Conservation (phyloP, 37 sponge, comb jelly and placozoan genomes). For the Theonella swinhoei region DNA sequence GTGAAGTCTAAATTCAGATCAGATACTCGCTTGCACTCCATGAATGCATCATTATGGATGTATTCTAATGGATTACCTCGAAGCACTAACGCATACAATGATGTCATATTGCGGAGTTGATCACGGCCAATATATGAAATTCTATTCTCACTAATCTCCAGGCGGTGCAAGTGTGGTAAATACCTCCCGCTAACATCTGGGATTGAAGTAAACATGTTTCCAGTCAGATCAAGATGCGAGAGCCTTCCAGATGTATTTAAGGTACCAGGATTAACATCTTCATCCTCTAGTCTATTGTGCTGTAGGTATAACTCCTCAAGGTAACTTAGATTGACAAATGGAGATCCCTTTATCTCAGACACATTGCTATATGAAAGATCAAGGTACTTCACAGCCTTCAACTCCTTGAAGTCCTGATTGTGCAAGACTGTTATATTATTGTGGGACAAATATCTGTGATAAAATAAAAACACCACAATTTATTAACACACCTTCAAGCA, state of each 20-base stretch:
- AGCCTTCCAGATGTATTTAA: constrained; percentile 5
- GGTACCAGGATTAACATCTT: neutral
- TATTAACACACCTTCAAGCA: neutral
- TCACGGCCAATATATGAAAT: neutral
- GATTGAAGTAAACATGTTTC: constrained; percentile 8
- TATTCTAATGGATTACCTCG: neutral
- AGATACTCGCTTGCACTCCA: neutral
- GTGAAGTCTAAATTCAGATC: constrained; percentile 21
- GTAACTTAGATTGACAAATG: neutral
- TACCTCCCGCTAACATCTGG: constrained; percentile 10
- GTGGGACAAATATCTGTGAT: constrained; percentile 5
- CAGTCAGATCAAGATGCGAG: constrained; percentile 10
- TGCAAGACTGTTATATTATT: constrained; percentile 34
- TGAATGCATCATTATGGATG: constrained; percentile 29
- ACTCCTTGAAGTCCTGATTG: constrained; percentile 6
- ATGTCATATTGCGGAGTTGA: neutral
- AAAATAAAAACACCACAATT: neutral
- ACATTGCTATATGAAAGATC: constrained; percentile 10
- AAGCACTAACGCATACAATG: neutral
- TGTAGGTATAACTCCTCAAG: neutral
- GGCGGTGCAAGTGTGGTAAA: constrained; percentile 5
- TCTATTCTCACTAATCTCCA: constrained; percentile 5
- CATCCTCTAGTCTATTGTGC: neutral
- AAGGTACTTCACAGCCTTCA: neutral
- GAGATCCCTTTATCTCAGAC: neutral